Evolutionary conservation across 2,888 invertebrate species (phyloP).

Genomic region (Meiosimyza platycephala): DNA sequence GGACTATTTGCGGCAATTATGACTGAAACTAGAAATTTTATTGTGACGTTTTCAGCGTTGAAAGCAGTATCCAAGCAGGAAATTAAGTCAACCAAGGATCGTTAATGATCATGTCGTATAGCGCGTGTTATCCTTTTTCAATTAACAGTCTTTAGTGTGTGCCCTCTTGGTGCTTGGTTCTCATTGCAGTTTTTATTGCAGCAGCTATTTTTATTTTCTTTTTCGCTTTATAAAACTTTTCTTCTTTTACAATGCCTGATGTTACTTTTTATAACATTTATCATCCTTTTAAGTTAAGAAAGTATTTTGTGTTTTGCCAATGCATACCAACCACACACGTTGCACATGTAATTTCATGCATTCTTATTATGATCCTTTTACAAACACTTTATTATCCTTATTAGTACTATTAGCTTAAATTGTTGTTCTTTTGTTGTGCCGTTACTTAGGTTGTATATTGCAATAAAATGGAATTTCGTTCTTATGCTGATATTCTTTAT

Average conservation of each 20-base stretch:
- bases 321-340: constrained; percentile 44
- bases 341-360: constrained; percentile 28
- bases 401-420: background rate
- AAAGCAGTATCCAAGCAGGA: background rate
- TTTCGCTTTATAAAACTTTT: constrained; percentile 34
- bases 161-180: constrained; percentile 19
- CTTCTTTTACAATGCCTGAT: constrained; percentile 43
- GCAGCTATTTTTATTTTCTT: constrained; percentile 23
- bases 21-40: background rate
- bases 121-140: constrained; percentile 32
- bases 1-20: constrained; percentile 26
- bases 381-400: constrained; percentile 15
- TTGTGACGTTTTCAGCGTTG: no score
- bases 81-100: background rate
- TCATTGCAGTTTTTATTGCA: constrained; percentile 33
- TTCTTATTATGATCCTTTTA: constrained; percentile 9
- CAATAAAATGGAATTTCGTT: background rate
- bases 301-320: background rate
- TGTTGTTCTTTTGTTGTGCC: background rate
- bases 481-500: no score
- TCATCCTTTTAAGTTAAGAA: background rate
- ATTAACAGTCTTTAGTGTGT: constrained; percentile 26
- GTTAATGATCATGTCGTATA: background rate
- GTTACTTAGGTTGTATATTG: background rate
- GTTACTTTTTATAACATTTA: constrained; percentile 33